A percentile compares a stretch with the other conserved stretches of the same genome.
These are phyloP conservation scores for Astatoreochromis straeleni DNA, from an alignment of 2,113 vertebrate genomes.

Conservation along the genomic window DNA sequence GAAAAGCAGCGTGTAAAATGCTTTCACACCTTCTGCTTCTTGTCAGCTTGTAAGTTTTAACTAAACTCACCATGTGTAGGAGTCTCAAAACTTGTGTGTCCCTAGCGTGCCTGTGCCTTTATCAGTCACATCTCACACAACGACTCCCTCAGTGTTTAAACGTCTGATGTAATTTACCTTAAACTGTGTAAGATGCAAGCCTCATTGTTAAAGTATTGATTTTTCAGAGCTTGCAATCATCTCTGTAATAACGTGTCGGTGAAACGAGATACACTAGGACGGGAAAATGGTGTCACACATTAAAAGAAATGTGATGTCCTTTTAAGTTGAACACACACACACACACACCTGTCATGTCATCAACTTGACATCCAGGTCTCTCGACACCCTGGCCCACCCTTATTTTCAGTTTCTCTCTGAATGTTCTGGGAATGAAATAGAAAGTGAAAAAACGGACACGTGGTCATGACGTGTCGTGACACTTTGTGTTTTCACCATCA, in stretches of 20 bases:
- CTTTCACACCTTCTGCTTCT: background rate
- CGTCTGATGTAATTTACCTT: background rate
- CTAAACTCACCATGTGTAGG: background rate
- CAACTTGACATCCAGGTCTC: background rate
- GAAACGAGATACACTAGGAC: background rate
- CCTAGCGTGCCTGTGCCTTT: background rate
- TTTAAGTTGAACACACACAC: background rate
- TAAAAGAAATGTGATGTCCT: background rate
- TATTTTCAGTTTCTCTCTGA: background rate
- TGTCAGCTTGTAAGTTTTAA: background rate
- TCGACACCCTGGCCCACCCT: background rate
- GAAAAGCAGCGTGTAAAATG: background rate
- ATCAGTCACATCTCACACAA: background rate
- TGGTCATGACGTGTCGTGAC: background rate
- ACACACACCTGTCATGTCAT: background rate
- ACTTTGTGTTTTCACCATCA: background rate
- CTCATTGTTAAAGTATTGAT: background rate
- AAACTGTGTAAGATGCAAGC: background rate
- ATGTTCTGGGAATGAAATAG: background rate
- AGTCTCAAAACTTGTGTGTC: background rate
- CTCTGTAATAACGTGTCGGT: background rate
- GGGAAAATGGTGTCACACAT: background rate
- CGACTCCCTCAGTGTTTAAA: background rate
- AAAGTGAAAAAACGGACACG: background rate
- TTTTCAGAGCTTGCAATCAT: background rate